phyloP scores from a whole-genome alignment of 1,140 invertebrate genomes.

The Papilio polytes region DNA sequence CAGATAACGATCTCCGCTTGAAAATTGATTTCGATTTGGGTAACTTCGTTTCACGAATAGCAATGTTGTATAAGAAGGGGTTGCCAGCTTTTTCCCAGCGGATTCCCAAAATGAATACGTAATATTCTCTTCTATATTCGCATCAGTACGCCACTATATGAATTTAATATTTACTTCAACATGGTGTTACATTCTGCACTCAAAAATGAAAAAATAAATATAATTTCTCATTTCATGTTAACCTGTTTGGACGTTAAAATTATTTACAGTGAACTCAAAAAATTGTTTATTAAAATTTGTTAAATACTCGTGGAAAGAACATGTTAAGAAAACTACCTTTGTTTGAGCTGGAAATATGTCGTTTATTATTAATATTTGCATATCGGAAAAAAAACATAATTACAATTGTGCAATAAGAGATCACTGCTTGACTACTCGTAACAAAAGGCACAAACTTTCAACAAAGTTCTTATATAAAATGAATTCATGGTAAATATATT shows the following conservation, averaged over 20 bases:
- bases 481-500: not conserved
- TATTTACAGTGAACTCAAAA: too few relatives aligned
- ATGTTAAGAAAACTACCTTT: too few relatives aligned
- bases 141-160: conserved; percentile 1
- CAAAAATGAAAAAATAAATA: not conserved
- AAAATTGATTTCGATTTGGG: conserved; percentile 37
- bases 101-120: conserved; percentile 31
- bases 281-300: too few relatives aligned
- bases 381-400: too few relatives aligned
- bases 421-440: not conserved
- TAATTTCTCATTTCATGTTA: not conserved
- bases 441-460: too few relatives aligned
- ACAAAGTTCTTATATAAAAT: not conserved
- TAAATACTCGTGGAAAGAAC: too few relatives aligned
- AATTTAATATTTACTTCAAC: conserved; percentile 20
- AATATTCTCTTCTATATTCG: conserved; percentile 31
- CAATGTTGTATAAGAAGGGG: conserved; percentile 36
- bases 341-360: too few relatives aligned
- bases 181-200: not conserved
- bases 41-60: conserved; percentile 36
- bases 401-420: too few relatives aligned
- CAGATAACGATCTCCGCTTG: conserved; percentile 30
- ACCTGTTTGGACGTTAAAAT: not conserved
- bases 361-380: not conserved
- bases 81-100: conserved; percentile 27